A percentile compares a stretch with the other conserved stretches of the same genome.
Evolutionary conservation across 2,113 vertebrate species (phyloP).

Genomic region (Plestiodon gilberti): DNA sequence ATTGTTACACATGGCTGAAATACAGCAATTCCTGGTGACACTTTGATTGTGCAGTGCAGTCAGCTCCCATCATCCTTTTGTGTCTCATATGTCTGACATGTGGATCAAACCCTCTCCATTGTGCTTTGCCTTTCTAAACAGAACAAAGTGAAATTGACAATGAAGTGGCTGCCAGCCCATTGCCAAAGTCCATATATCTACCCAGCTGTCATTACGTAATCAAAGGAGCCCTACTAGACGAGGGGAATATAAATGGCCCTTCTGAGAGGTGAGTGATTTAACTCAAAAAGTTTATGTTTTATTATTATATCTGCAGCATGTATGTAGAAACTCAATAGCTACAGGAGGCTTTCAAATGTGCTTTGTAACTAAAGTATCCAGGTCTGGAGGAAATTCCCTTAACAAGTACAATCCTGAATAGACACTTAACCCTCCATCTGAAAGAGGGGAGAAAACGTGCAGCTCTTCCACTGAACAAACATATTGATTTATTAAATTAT

Average conservation of each 20-base stretch:
- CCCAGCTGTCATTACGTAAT: conserved; percentile 57
- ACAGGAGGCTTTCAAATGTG: conserved; percentile 5
- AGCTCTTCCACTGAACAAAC: conserved; percentile 27
- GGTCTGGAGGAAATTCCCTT: conserved; percentile 40
- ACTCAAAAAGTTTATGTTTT: neutral
- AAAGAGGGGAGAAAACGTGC: accelerated
- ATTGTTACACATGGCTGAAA: conserved; percentile 28
- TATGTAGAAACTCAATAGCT: conserved; percentile 4
- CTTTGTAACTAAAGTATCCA: conserved; percentile 26
- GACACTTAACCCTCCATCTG: conserved; percentile 18
- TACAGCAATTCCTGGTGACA: neutral
- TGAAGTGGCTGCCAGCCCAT: conserved; percentile 65
- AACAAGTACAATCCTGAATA: conserved; percentile 33
- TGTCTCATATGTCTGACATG: conserved; percentile 75
- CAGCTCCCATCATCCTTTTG: conserved; percentile 64
- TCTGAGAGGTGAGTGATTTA: conserved; percentile 33
- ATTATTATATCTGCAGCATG: neutral
- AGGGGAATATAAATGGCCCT: conserved; percentile 29
- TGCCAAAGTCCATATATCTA: conserved; percentile 74
- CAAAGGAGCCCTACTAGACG: conserved; percentile 41
- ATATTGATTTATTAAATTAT: conserved; percentile 39
- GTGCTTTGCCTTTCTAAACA: conserved; percentile 65
- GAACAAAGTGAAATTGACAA: conserved; percentile 74
- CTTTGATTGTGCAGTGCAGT: conserved; percentile 48
- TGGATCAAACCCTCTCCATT: conserved; percentile 71